phyloP scores from a whole-genome alignment of 1,140 invertebrate species.

The Dendrolimus kikuchii region DNA sequence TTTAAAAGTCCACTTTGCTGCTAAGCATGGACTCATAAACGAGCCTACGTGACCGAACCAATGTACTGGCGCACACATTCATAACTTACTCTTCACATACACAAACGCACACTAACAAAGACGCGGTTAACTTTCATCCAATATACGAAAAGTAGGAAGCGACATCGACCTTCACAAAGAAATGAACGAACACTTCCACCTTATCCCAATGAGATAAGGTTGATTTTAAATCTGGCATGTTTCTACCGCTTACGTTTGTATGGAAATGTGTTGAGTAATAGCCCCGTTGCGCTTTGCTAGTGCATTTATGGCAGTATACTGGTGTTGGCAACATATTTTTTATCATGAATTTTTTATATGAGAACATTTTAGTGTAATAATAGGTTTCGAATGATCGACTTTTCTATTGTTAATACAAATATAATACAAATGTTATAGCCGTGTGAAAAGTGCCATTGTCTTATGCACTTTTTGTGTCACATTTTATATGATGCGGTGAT shows the following conservation, averaged over 20 bases:
- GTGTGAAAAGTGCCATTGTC: neutral
- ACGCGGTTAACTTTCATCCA: slow-evolving; percentile 37
- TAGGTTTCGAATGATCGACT: neutral
- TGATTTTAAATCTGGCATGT: slow-evolving; percentile 19
- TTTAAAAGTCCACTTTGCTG: too few relatives aligned
- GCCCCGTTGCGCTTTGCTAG: slow-evolving; percentile 57
- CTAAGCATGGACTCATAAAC: slow-evolving; percentile 18
- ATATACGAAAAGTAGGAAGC: slow-evolving; percentile 27
- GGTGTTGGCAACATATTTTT: slow-evolving; percentile 54
- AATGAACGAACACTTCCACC: slow-evolving; percentile 38
- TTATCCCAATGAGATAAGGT: slow-evolving; percentile 24
- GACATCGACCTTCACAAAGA: slow-evolving; percentile 65
- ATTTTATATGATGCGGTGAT: too few relatives aligned
- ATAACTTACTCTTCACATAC: neutral
- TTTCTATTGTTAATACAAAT: neutral
- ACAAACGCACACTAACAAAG: slow-evolving; percentile 37
- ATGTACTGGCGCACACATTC: slow-evolving; percentile 42
- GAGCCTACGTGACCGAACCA: slow-evolving; percentile 65
- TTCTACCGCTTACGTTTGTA: slow-evolving; percentile 21
- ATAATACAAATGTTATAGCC: neutral
- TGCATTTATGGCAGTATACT: slow-evolving; percentile 63
- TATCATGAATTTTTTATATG: slow-evolving; percentile 35
- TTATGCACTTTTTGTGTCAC: too few relatives aligned
- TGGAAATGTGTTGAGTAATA: slow-evolving; percentile 24
- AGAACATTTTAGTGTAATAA: neutral